Percentiles rank a stretch among this genome's conserved stretches.
phyloP scores from a whole-genome alignment of 2,113 vertebrate species.

The Hyperopisus bebe region DNA sequence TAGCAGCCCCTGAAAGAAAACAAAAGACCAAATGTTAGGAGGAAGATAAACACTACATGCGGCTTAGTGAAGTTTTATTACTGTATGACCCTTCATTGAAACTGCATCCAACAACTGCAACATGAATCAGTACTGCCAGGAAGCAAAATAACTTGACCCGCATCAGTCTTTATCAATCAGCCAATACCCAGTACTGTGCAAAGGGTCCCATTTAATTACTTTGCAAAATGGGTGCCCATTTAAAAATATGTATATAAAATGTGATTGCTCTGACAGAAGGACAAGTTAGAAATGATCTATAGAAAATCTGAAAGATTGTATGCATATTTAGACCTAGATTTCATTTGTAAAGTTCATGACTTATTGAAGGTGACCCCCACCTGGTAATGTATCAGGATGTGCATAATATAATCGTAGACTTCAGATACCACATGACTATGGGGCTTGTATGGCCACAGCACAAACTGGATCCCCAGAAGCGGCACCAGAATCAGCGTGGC shows the following conservation, averaged over 20 bases:
- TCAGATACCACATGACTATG: slow-evolving; percentile 77
- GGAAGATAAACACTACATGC: slow-evolving; percentile 2
- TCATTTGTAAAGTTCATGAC: neutral
- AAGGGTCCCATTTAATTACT: neutral
- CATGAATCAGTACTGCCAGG: neutral
- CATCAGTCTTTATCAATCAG: neutral
- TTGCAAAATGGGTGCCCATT: neutral
- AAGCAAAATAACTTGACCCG: neutral
- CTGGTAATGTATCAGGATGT: slow-evolving; percentile 95
- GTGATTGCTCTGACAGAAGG: neutral
- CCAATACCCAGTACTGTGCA: neutral
- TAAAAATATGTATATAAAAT: neutral
- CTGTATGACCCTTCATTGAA: neutral
- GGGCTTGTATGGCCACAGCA: slow-evolving; percentile 86
- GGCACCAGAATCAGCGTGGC: slow-evolving; percentile 94
- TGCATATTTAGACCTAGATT: neutral
- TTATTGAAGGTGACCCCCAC: slow-evolving; percentile 47
- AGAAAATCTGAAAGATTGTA: neutral
- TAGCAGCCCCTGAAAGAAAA: slow-evolving; percentile 78
- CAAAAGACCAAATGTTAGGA: slow-evolving; percentile 14
- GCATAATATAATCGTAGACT: slow-evolving; percentile 90
- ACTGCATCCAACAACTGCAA: neutral
- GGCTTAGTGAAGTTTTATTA: neutral
- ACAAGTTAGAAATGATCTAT: neutral
- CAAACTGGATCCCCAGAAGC: slow-evolving; percentile 86